Conservation (phyloP, 2,113 vertebrate species). For the Etia nguti region DNA sequence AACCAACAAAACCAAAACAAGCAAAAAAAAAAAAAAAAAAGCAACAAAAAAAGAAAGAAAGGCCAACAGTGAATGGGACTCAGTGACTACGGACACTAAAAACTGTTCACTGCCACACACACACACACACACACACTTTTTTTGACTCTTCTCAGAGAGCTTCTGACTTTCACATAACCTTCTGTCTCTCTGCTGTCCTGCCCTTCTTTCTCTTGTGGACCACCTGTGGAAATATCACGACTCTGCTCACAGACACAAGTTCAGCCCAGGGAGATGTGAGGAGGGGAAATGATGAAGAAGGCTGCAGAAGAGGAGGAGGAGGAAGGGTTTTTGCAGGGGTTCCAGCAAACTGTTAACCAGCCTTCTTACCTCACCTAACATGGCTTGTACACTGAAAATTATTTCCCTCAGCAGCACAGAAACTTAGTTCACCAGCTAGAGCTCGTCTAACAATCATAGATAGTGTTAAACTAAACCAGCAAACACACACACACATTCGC, state of each 20-base stretch:
- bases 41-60: not conserved
- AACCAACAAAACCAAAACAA: not conserved
- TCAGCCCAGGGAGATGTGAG: constrained; percentile 2
- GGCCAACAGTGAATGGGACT: constrained; percentile 7
- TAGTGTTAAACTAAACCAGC: constrained; percentile 67
- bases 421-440: constrained; percentile 57
- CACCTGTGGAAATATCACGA: constrained; percentile 31
- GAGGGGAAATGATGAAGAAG: not conserved
- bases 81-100: not conserved
- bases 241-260: constrained; percentile 12
- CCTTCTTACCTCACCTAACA: constrained; percentile 32
- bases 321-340: not conserved
- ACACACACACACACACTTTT: not conserved
- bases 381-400: constrained; percentile 29
- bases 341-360: constrained; percentile 1
- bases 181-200: constrained; percentile 23
- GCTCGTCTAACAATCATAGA: constrained; percentile 57
- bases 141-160: constrained; percentile 21
- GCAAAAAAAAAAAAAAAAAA: not conserved
- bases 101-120: not conserved
- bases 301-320: not conserved
- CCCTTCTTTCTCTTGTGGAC: constrained; percentile 37
- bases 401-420: constrained; percentile 32
- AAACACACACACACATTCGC: not conserved
- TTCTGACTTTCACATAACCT: constrained; percentile 24